Base-by-base conservation (phyloP, 2,888 invertebrate species). In the Poecilobothrus nobilitatus region DNA sequence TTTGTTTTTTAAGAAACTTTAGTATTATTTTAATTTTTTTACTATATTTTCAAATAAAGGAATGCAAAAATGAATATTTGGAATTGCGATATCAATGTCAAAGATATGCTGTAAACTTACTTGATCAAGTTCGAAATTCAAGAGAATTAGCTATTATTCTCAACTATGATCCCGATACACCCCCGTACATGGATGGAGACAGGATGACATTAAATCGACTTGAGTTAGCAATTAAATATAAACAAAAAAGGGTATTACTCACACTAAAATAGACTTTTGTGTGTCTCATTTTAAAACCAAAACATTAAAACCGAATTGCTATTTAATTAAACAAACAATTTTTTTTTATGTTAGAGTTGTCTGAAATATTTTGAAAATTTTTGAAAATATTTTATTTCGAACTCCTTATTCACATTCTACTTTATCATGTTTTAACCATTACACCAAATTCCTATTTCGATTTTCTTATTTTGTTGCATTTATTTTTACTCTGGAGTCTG, bases 61-160 rank as follows among this genome's bases (percentile, higher is more conserved):
- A 98, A 84, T 94, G 93, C 80, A 93, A 94, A 83, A 82, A 88
- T 0, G 96, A 97, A 79, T 98, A 98, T 80, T 83, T 91, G 77
- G 91, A 91, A 73, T 83, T 94, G n/a, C 84, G 92, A n/a, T 84
- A 86, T 65, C 92, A 93, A 80, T 91, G 93, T 71, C 95, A 96
- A 82, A 87, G 90, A 76, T 97, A 97, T 77, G 95, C 96, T 0
- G 95, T 95, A 2, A 92, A 94, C 77, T 84, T 97, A 44, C 80
- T 97, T 68, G 92, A 95, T 75, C 95, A 97, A 81, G 93, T 94
- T 0, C 84, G 97, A 74, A 95, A 94, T 72, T 95, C 96, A 0
- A 89, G 92, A 73, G 98, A 98, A 82, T 83, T 98, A 76, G 95
- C 95, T 71, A 91, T 96, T 66, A 90, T 98, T 71, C 86, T 98